Conservation (phyloP, 1,140 invertebrate species). For the Atta cephalotes region DNA sequence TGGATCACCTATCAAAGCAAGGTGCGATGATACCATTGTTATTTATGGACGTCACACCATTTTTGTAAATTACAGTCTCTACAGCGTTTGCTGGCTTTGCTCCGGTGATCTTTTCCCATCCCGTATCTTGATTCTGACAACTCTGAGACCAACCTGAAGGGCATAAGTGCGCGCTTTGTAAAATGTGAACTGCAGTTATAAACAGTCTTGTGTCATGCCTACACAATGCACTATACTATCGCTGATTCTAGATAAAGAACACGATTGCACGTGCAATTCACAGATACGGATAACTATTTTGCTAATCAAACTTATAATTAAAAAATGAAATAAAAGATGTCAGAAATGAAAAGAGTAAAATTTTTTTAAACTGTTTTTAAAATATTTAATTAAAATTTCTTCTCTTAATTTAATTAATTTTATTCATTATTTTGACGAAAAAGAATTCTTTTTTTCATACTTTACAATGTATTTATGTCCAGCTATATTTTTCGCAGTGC, state of each 20-base stretch:
- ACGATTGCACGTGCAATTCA: not conserved
- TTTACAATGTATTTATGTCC: not conserved
- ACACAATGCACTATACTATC: not conserved
- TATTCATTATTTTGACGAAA: not conserved
- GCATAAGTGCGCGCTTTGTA: not conserved
- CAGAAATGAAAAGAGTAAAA: not conserved
- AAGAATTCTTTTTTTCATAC: not conserved
- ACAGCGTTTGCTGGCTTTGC: constrained; percentile 78
- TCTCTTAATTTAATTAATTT: not conserved
- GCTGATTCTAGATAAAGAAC: constrained; percentile 14
- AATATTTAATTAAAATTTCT: not conserved
- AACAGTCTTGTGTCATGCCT: not conserved
- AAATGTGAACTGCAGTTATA: not conserved
- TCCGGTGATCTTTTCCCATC: constrained; percentile 81
- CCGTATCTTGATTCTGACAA: constrained; percentile 70
- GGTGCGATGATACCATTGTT: constrained; percentile 78
- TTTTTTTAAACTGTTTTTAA: not conserved
- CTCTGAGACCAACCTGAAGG: constrained; percentile 66
- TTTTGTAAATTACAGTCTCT: constrained; percentile 72
- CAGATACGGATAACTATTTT: not conserved
- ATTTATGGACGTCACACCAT: constrained; percentile 68
- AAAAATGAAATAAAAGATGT: not conserved
- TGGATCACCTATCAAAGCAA: constrained; percentile 80
- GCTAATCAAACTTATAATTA: not conserved
- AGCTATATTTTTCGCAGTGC: not conserved